Evolutionary conservation across 1,140 invertebrate species (phyloP), one percentile per base, ranked within the genome.

Genomic region (Hypothenemus hampei): DNA sequence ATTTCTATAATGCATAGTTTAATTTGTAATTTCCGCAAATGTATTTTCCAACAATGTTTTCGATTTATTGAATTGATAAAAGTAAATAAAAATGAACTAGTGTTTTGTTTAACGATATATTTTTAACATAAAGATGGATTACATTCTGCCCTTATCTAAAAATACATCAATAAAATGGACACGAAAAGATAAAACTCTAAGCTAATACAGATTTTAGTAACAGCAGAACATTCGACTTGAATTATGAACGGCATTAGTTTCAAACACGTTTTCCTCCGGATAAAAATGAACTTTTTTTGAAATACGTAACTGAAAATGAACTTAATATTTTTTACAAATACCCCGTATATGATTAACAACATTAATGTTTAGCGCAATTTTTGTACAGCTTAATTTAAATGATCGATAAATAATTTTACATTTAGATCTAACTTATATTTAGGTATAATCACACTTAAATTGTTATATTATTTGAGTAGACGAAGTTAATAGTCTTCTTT

Each of bases 71-170:
- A 11, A 31, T 3, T 31, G 26, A 3, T 13, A 31, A 31, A 31
- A 11, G 1, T 8, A 24, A 50, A 40, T 37, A 3, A 54, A 54
- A 29, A 24, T 8, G 18, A 46, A 11, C 7, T 33, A 19, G 10
- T 5, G 22, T 59, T 62, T 64, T 58, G 62, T 64, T 62, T 68
- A 68, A 68, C 66, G 66, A 61, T 68, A 57, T 66, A 68, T 66
- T n/a, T n/a, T 66, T 59, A 68, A 66, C 66, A 68, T 68, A 68
- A 65, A 66, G 60, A 65, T 66, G 59, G 65, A 60, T 65, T 68
- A 68, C 65, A 68, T 62, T 68, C 61, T 66, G 63, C 56, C 55
- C 65, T 66, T 66, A 66, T 60, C 65, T 68, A 66, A 66, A n/a
- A 64, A 62, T 64, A 68, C 66, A 68, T 62, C 63, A 65, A 68